phyloP scores from a whole-genome alignment of 1,140 invertebrate species.

The Bathynomus jamesi region DNA sequence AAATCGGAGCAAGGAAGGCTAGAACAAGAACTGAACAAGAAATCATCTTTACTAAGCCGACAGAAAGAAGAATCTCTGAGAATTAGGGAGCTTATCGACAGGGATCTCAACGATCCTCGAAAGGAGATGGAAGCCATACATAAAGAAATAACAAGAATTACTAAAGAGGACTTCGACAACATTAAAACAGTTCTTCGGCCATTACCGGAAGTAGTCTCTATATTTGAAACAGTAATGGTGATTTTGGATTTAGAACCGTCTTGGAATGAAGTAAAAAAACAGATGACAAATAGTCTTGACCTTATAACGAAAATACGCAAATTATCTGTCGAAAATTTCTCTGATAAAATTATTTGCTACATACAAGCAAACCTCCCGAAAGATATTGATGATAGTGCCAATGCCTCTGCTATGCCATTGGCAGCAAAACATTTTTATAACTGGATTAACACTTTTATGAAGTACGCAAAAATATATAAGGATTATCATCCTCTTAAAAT shows the following conservation, averaged over 20 bases:
- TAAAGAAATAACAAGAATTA: conserved; percentile 23
- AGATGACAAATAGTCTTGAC: conserved; percentile 29
- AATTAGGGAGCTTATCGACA: conserved; percentile 29
- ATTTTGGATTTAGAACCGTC: conserved; percentile 29
- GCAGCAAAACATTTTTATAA: conserved; percentile 19
- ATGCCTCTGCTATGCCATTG: conserved; percentile 13
- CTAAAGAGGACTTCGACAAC: conserved; percentile 29
- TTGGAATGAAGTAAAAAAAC: conserved; percentile 35
- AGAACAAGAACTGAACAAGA: conserved; percentile 32
- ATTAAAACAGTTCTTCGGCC: conserved; percentile 24
- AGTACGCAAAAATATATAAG: conserved; percentile 30
- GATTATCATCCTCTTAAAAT: conserved; percentile 33
- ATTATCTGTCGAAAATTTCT: conserved; percentile 20
- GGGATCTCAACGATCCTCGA: conserved; percentile 25
- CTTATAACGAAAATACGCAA: conserved; percentile 25
- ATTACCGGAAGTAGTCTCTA: conserved; percentile 15
- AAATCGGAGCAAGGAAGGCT: conserved; percentile 31
- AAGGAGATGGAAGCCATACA: conserved; percentile 24
- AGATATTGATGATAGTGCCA: conserved; percentile 10
- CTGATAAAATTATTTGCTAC: conserved; percentile 17
- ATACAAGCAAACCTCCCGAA: conserved; percentile 23
- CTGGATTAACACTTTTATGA: conserved; percentile 29
- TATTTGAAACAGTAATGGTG: conserved; percentile 27
- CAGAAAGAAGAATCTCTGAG: conserved; percentile 29
- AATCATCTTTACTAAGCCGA: conserved; percentile 20